Evolutionary conservation across 2,113 vertebrate species (phyloP).

Genomic region (Nannospalax galili): DNA sequence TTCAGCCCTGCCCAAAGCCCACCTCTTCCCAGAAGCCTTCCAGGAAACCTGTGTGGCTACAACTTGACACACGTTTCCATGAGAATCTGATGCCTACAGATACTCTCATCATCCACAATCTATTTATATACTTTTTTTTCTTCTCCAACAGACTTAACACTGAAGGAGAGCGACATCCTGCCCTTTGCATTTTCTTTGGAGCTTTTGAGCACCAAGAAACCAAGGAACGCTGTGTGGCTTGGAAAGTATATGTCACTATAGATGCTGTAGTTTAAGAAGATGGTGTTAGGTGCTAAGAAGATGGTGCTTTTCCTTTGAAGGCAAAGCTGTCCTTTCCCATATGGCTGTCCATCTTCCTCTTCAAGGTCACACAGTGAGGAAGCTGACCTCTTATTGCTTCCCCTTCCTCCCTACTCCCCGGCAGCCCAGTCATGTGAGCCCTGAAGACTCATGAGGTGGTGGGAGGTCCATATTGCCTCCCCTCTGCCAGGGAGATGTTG

Average conservation of each 20-base stretch:
- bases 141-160: neutral
- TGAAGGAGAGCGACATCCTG: neutral
- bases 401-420: neutral
- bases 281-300: too few relatives aligned
- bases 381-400: neutral
- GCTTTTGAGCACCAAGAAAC: neutral
- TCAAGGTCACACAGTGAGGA: neutral
- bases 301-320: neutral
- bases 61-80: accelerated
- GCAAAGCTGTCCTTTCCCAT: neutral
- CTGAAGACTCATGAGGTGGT: neutral
- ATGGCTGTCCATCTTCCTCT: accelerated
- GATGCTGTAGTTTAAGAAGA: accelerated
- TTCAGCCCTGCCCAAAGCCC: neutral
- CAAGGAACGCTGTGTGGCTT: accelerated
- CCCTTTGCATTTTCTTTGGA: neutral
- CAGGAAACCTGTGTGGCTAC: accelerated
- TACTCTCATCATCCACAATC: neutral
- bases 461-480: neutral
- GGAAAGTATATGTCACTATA: accelerated
- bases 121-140: neutral
- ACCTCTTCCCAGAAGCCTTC: neutral
- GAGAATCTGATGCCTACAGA: neutral
- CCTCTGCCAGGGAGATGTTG: neutral
- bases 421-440: neutral